Conservation (phyloP, 1,140 invertebrate species). For the Leptinotarsa texana region DNA sequence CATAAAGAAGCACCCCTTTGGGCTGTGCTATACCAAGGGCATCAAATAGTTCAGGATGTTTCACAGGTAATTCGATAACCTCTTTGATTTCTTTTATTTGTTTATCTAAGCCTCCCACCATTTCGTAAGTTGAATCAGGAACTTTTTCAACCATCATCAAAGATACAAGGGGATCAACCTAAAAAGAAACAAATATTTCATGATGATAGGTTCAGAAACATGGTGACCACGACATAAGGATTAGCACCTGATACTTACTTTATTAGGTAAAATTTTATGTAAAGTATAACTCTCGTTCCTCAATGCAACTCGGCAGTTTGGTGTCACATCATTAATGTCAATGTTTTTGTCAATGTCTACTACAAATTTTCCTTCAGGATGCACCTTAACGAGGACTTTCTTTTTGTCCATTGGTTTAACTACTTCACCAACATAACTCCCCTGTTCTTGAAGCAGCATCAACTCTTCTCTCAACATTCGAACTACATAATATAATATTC, state of each 20-base stretch:
- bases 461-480: slow-evolving; percentile 97
- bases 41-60: slow-evolving; percentile 99
- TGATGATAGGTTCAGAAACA: background rate
- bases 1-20: slow-evolving; percentile 97
- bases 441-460: slow-evolving; percentile 97
- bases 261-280: slow-evolving; percentile 99
- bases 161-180: slow-evolving; percentile 99
- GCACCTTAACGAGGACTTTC: slow-evolving; percentile 99
- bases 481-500: slow-evolving; percentile 63
- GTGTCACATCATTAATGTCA: slow-evolving; percentile 97
- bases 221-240: too few species aligned
- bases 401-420: slow-evolving; percentile 99
- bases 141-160: slow-evolving; percentile 99
- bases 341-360: slow-evolving; percentile 99
- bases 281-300: slow-evolving; percentile 98
- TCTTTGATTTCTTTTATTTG: slow-evolving; percentile 99
- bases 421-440: slow-evolving; percentile 99
- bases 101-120: slow-evolving; percentile 99
- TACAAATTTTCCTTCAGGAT: slow-evolving; percentile 99
- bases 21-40: slow-evolving; percentile 99
- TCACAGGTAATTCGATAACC: slow-evolving; percentile 98
- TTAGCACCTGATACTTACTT: slow-evolving; percentile 60
- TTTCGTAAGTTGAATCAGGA: slow-evolving; percentile 99
- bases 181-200: background rate
- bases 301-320: slow-evolving; percentile 96